phyloP scores from a whole-genome alignment of 92 coral and sea anemone species.

The Phymanthus crucifer region DNA sequence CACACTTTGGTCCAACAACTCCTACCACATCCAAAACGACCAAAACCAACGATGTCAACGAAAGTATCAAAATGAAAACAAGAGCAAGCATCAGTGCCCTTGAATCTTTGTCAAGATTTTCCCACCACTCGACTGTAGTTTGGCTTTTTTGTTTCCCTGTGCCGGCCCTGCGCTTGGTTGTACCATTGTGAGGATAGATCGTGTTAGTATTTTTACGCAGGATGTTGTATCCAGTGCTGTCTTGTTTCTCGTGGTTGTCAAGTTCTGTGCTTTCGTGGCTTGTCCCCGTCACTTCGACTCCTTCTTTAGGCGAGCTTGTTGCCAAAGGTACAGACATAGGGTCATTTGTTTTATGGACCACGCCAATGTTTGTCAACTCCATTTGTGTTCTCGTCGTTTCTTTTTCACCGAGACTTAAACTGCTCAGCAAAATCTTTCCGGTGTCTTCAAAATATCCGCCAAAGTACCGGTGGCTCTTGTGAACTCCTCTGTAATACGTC shows the following conservation, averaged over 20 bases:
- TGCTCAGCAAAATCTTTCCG: not conserved
- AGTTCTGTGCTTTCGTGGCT: not conserved
- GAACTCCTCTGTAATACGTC: too few species aligned
- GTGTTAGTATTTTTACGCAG: not conserved
- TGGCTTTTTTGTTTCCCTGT: not conserved
- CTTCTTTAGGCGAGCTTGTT: not conserved
- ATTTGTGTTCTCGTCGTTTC: not conserved
- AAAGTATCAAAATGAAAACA: not conserved
- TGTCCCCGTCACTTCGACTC: not conserved
- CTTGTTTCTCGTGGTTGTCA: not conserved
- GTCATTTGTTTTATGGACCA: not conserved
- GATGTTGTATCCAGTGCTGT: not conserved
- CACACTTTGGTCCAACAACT: not conserved
- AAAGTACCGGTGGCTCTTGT: too few species aligned
- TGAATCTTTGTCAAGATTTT: not conserved
- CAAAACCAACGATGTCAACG: not conserved
- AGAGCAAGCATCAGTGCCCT: not conserved
- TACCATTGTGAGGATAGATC: not conserved
- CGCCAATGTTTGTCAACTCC: not conserved
- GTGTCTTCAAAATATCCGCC: too few species aligned
- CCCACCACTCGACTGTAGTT: not conserved
- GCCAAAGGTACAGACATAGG: too few species aligned
- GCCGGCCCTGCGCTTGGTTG: not conserved
- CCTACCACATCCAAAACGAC: not conserved
- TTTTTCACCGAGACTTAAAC: not conserved